Base-by-base conservation (phyloP, 2,888 invertebrate species). In the Stenchaetothrips biformis region DNA sequence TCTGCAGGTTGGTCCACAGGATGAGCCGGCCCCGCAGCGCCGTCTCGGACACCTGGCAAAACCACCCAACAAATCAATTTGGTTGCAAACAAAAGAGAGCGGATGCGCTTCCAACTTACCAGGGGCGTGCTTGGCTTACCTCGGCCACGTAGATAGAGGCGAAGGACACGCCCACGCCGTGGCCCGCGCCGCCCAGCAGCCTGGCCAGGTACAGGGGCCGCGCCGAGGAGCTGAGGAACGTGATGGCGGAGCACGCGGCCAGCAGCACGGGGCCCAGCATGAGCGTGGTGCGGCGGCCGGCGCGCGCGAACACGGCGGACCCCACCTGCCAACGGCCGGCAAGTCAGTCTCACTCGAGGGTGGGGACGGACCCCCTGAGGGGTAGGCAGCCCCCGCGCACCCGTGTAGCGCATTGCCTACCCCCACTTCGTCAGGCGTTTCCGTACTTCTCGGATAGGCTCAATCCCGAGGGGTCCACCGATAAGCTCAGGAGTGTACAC, bases 201-300 rank as follows among this genome's bases (percentile, higher is more conserved):
- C 67, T 21, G 67, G 67, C 67, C 67, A 74, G 67, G 67, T 74
- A 74, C 67, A 74, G 21, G 7, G 67, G 67, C 67, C 8, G 67
- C 67, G 67, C 67, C 67, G 67, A 74, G 25, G 67, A 6, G 67
- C 21, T 25, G 9, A 74, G 21, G 67, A 74, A 25, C 21, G 25
- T n/a, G 21, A 74, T 11, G 67, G 25, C 67, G 25, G 67, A 74
- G 67, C 67, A 74, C 9, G 67, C 25, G 21, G 25, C 21, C 67
- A 74, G 25, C 67, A 74, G 67, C 67, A 74, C 67, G 67, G 67
- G 67, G 67, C 67, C 67, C 25, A 74, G 67, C 67, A 74, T 74
- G 67, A 74, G 67, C 67, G 67, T 74, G 67, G 67, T 25, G 25
- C 67, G 7, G 67, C 67, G 67, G 67, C 67, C 67, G 21, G 25